These are phyloP conservation scores for Calameuta filiformis DNA, from an alignment of 2,888 invertebrate species.

Conservation along the genomic window DNA sequence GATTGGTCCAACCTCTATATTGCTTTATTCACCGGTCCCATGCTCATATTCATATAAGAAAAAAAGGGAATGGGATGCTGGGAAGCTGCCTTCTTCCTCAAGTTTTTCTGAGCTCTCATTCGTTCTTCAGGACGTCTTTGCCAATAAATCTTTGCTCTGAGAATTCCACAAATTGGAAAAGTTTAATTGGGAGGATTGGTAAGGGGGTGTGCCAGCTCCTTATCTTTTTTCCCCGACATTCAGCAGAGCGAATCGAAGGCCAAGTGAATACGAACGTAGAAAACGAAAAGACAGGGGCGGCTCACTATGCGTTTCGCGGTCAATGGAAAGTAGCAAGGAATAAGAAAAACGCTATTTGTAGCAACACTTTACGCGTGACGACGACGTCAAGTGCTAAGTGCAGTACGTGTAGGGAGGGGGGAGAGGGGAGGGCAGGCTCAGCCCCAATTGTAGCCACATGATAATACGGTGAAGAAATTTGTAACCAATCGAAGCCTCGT, in stretches of 20 bases:
- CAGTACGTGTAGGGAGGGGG: slow-evolving; percentile 6
- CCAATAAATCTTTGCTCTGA: not conserved
- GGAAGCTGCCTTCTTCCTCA: not conserved
- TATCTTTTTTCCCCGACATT: not conserved
- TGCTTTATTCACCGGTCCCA: not conserved
- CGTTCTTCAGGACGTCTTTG: not conserved
- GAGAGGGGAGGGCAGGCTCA: not conserved
- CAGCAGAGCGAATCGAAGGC: not conserved
- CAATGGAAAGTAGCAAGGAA: slow-evolving; percentile 37
- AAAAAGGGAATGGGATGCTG: not conserved
- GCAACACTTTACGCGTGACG: too few relatives aligned
- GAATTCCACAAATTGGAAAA: slow-evolving; percentile 2
- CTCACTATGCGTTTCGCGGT: not conserved
- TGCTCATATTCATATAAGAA: not conserved
- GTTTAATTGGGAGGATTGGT: not conserved
- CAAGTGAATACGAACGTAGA: not conserved
- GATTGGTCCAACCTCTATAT: not conserved
- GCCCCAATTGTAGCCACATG: not conserved
- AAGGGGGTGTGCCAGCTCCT: not conserved
- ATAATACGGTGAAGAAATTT: not conserved
- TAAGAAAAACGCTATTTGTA: slow-evolving; percentile 38
- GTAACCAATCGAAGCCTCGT: not conserved
- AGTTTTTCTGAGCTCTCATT: not conserved
- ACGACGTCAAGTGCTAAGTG: too few relatives aligned
- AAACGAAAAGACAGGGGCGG: not conserved